Evolutionary conservation across 1,140 invertebrate genomes (phyloP).

Genomic region (Teleogryllus occipitalis): DNA sequence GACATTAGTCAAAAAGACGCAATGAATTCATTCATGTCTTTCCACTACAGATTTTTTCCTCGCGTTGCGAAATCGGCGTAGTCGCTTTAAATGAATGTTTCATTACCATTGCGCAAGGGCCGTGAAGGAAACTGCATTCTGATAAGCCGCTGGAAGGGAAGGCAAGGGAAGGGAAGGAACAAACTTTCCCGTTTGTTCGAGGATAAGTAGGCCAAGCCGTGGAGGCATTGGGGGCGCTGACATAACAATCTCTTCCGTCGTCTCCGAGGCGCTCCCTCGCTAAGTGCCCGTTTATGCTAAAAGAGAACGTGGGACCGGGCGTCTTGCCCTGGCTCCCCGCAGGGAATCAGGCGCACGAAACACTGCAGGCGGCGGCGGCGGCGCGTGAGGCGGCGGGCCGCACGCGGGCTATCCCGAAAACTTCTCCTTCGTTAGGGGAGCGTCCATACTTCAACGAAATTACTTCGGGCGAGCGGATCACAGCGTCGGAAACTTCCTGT

Average conservation of each 20-base stretch:
- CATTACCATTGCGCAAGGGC: not conserved
- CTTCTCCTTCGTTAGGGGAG: too few species aligned
- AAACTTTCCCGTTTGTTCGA: not conserved
- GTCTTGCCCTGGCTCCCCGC: too few species aligned
- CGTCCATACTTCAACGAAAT: too few species aligned
- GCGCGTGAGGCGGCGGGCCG: too few species aligned
- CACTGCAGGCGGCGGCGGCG: not conserved
- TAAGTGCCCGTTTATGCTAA: not conserved
- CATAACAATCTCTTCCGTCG: not conserved
- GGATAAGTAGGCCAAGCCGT: not conserved
- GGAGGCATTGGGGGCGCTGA: not conserved
- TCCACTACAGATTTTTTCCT: too few species aligned
- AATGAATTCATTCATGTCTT: too few species aligned
- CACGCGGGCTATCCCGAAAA: too few species aligned
- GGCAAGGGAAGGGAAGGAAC: not conserved
- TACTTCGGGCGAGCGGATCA: too few species aligned
- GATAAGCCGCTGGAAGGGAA: not conserved
- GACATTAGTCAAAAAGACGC: too few species aligned
- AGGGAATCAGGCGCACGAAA: not conserved
- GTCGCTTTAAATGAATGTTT: not conserved
- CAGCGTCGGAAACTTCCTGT: too few species aligned
- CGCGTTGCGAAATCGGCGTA: too few species aligned
- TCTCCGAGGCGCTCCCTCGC: not conserved
- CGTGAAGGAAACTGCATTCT: not conserved
- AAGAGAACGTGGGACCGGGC: not conserved